Base-by-base conservation (phyloP, 2,888 invertebrate species). In the Lasioglossum zephyrum region DNA sequence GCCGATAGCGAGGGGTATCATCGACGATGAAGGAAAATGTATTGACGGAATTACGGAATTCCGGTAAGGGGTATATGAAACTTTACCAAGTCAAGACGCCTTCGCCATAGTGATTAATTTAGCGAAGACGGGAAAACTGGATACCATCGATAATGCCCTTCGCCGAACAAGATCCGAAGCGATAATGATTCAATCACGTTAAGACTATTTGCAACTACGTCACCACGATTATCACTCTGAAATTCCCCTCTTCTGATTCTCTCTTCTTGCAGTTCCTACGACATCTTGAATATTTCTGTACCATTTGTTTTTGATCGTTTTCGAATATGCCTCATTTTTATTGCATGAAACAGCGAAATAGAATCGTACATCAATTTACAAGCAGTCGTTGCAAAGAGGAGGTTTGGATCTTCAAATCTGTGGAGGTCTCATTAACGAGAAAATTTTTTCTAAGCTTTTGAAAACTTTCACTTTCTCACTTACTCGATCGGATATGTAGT, bases 121-220 rank as follows among this genome's bases (percentile, higher is more conserved):
- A 85, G 82, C 85, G 63, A 82, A 82, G 85, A 77, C 72, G 85
- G 39, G 82, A 77, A 75, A 85, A 85, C 74, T 87, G 79, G 82
- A 79, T 87, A 80, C 74, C 77, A 57, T 26, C 69, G 85, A 79
- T 79, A 85, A 85, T 85, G 77, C 79, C 31, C 69, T 70, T 77
- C 77, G 36, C 31, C 44, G 41, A 72, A 79, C 74, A 79, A 85
- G 86, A 87, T 87, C 82, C 79, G n/a, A 31, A 60, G 66, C 85
- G 79, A 82, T 87, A 87, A 87, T 72, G 82, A 85, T 79, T 85
- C 86, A 85, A 87, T 87, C 79, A 77, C 85, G 80, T 87, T 77
- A 87, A 80, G 75, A 57, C 63, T 76, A 47, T 77, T 75, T 69
- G 57, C 22, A 79, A 77, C 69, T 73, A 49, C 39, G 60, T 18